phyloP scores from a whole-genome alignment of 2,888 invertebrate species.

The Margaritifera margaritifera region DNA sequence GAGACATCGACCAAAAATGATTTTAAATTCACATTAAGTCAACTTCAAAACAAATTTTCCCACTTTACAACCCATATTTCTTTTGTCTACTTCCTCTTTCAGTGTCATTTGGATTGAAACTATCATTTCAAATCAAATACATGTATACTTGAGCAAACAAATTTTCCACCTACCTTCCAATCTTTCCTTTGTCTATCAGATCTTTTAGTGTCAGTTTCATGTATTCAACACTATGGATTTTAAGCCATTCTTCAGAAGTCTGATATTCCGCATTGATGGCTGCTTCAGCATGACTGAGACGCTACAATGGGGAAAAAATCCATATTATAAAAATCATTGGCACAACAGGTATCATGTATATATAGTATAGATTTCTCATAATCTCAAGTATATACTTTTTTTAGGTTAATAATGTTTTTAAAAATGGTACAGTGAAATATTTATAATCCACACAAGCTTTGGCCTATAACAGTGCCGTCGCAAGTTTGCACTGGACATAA shows the following conservation, averaged over 20 bases:
- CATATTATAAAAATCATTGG: background rate
- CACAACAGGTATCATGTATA: background rate
- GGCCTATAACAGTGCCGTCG: too few species aligned
- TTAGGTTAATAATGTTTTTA: too few species aligned
- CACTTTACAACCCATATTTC: background rate
- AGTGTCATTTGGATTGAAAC: too few species aligned
- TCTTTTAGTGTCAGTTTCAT: conserved; percentile 70
- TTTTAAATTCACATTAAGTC: too few species aligned
- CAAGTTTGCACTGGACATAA: too few species aligned
- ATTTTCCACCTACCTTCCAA: conserved; percentile 52
- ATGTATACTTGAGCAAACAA: background rate
- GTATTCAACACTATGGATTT: conserved; percentile 64
- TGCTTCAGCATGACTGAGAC: conserved; percentile 45
- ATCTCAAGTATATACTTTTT: too few species aligned
- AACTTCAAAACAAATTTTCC: too few species aligned
- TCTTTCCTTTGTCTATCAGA: conserved; percentile 69
- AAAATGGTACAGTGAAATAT: too few species aligned
- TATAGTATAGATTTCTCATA: too few species aligned
- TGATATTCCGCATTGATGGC: conserved; percentile 65
- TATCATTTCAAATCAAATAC: background rate
- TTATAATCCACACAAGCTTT: too few species aligned
- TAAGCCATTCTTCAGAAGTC: conserved; percentile 70
- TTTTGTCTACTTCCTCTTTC: background rate
- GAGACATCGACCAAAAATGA: too few species aligned
- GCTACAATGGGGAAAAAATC: conserved; percentile 28